Evolutionary conservation across 1,140 invertebrate genomes (phyloP).

Genomic region (Oscheius sp.): DNA sequence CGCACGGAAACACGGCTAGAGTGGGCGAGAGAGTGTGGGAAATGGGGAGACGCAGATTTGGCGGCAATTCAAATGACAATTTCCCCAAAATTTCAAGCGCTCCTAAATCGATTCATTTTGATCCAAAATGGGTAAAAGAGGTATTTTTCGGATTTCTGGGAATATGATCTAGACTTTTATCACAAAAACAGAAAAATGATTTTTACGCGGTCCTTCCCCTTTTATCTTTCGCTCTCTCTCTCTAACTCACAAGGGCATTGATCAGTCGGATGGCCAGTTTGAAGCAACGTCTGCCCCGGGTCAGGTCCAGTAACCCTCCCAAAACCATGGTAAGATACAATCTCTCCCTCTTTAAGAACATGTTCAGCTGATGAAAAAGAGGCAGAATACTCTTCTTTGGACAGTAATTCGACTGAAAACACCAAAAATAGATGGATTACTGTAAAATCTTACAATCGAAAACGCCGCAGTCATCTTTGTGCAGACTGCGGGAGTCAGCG

Average conservation of each 20-base stretch:
- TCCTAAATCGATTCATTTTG: too few relatives aligned
- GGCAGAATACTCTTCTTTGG: constrained; percentile 5
- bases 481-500: constrained; percentile 16
- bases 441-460: constrained; percentile 19
- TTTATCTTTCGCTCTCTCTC: too few relatives aligned
- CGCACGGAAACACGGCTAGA: too few relatives aligned
- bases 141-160: too few relatives aligned
- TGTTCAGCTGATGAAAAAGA: constrained; percentile 20
- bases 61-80: too few relatives aligned
- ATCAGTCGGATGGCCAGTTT: constrained; percentile 10
- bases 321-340: constrained; percentile 16
- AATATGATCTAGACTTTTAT: too few relatives aligned
- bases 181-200: too few relatives aligned
- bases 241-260: constrained; percentile 27
- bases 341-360: neutral
- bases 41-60: too few relatives aligned
- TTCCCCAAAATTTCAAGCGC: too few relatives aligned
- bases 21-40: neutral
- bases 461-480: constrained; percentile 16
- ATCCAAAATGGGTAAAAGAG: too few relatives aligned
- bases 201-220: too few relatives aligned
- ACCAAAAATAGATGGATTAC: neutral
- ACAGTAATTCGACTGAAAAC: constrained; percentile 10
- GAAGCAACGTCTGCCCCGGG: constrained; percentile 9
- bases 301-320: constrained; percentile 22